These are phyloP conservation scores for Antidorcas marsupialis DNA, from an alignment of 2,113 vertebrate species.

Conservation along the genomic window DNA sequence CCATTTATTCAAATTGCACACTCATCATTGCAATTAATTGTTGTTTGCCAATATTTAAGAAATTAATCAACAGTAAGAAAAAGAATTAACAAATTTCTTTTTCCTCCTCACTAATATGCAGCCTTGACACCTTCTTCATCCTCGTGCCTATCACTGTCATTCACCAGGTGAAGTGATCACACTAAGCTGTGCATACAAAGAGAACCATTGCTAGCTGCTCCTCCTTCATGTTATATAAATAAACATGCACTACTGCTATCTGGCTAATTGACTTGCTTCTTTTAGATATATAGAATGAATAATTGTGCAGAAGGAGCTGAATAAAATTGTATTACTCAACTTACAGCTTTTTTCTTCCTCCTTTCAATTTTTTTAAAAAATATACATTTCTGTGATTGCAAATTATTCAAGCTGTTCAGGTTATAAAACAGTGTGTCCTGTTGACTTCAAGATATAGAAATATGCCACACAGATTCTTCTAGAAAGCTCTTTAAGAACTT, in stretches of 20 bases:
- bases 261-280: background rate
- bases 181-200: background rate
- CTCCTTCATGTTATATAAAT: background rate
- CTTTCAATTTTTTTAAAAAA: background rate
- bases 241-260: background rate
- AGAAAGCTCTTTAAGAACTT: slow-evolving; percentile 47
- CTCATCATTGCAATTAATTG: background rate
- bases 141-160: background rate
- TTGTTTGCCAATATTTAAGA: background rate
- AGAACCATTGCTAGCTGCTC: background rate
- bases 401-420: slow-evolving; percentile 57
- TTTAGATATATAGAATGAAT: background rate
- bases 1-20: background rate
- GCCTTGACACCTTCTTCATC: background rate
- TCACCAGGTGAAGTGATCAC: background rate
- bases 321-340: background rate
- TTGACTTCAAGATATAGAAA: slow-evolving; percentile 60
- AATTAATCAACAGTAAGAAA: background rate
- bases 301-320: background rate
- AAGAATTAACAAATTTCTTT: background rate
- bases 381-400: slow-evolving; percentile 48
- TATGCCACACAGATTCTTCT: slow-evolving; percentile 30
- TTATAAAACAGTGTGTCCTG: slow-evolving; percentile 52
- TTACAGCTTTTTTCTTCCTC: background rate
- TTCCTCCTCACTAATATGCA: background rate